Evolutionary conservation across 2,888 invertebrate genomes (phyloP).

Genomic region (Volucella zonaria): DNA sequence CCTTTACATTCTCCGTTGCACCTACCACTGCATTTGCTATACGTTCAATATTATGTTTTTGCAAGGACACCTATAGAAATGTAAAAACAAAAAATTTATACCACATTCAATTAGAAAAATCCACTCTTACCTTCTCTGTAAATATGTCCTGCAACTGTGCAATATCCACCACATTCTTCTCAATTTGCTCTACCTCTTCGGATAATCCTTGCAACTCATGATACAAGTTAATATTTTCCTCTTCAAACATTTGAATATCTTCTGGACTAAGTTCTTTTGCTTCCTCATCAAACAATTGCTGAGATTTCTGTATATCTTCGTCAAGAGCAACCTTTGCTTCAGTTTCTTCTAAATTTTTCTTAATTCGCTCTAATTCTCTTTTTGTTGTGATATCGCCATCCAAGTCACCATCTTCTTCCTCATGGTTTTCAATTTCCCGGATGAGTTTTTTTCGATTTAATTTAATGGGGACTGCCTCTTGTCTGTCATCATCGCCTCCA

Average conservation of each 20-base stretch:
- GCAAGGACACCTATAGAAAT: constrained; percentile 88
- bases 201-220: constrained; percentile 94
- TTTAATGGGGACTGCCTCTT: constrained; percentile 72
- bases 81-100: not conserved
- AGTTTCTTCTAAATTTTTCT: constrained; percentile 50
- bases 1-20: constrained; percentile 96
- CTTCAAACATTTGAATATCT: constrained; percentile 95
- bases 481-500: constrained; percentile 77
- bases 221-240: constrained; percentile 93
- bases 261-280: constrained; percentile 88
- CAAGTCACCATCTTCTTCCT: constrained; percentile 69
- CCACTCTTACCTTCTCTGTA: constrained; percentile 90
- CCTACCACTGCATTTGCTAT: constrained; percentile 94
- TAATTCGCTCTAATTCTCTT: constrained; percentile 53
- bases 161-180: constrained; percentile 96
- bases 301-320: constrained; percentile 80
- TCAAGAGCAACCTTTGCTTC: constrained; percentile 80
- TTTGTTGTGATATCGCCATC: constrained; percentile 58
- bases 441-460: constrained; percentile 76
- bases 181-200: constrained; percentile 95
- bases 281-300: constrained; percentile 78
- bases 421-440: constrained; percentile 75
- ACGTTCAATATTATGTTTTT: constrained; percentile 96
- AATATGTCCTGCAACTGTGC: constrained; percentile 97
- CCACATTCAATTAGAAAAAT: not conserved